phyloP scores from a whole-genome alignment of 2,797 vertebrate genomes.

The Rhabdomys pumilio region DNA sequence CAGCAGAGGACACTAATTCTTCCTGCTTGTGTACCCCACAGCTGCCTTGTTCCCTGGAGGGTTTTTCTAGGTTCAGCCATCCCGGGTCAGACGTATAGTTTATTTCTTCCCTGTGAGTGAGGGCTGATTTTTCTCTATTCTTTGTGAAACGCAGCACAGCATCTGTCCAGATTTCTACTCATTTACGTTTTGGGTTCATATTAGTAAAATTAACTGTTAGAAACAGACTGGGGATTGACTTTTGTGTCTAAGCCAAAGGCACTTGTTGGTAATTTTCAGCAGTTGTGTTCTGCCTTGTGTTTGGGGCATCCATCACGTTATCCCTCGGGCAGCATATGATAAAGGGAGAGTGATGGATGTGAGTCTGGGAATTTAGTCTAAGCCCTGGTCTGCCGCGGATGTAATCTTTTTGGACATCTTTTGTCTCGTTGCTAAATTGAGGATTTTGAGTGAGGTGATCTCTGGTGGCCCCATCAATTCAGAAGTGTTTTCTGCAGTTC shows the following conservation, averaged over 20 bases:
- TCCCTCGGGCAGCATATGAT: constrained; percentile 16
- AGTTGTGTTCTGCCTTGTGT: constrained; percentile 8
- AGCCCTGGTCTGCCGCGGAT: not conserved
- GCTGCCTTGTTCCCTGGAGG: not conserved
- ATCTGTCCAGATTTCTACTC: constrained; percentile 15
- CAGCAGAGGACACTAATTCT: not conserved
- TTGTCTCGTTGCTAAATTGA: constrained; percentile 58
- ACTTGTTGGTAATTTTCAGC: constrained; percentile 46
- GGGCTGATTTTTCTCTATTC: constrained; percentile 43
- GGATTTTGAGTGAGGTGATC: constrained; percentile 52
- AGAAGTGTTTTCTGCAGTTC: constrained; percentile 6
- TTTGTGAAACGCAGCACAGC: constrained; percentile 57
- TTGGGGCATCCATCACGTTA: not conserved
- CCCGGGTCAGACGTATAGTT: constrained; percentile 8
- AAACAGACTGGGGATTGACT: constrained; percentile 32
- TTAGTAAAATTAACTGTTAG: constrained; percentile 48
- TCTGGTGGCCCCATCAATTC: constrained; percentile 27
- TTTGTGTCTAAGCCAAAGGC: not conserved
- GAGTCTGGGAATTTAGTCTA: constrained; percentile 14
- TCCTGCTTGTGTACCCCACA: not conserved
- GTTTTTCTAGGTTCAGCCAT: not conserved
- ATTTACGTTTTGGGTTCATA: constrained; percentile 23
- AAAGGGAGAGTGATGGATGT: not conserved
- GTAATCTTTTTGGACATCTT: constrained; percentile 43
- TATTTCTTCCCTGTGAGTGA: constrained; percentile 38